Base-by-base conservation (phyloP, 2,888 invertebrate species). In the Hypolimnas misippus region DNA sequence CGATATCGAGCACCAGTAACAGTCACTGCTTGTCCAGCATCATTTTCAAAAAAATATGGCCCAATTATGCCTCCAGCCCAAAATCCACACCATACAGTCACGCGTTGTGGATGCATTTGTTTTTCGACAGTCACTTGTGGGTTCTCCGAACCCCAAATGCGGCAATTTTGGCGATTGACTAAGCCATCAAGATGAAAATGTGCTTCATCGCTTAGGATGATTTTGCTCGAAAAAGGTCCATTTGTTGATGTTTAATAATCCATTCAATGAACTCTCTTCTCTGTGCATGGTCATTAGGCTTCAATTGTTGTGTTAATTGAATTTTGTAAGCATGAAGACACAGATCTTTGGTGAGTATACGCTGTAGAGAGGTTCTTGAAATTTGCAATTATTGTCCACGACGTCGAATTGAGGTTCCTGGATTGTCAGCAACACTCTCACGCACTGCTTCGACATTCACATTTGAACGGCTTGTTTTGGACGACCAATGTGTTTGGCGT, bases 11-110 rank as follows among this genome's bases (percentile, higher is more conserved):
- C 70, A 50, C 69, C 70, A 58, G 67, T 74, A 54, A 77, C 73
- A 14, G 76, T 73, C 29, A 76, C 57, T 31, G 64, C 56, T 10
- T 67, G 12, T 44, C 73, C 75, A 67, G 14, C 71, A 4, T 73
- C 73, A 62, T 81, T 70, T 75, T 77, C 69, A 57, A 77, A 77
- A 66, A 77, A 77, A 64, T 71, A 77, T 44, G 80, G 82, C 14
- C 76, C 77, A 59, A 83, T 81, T 60, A 82, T 66, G 54, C 78
- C 78, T 35, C 74, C 76, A 67, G 71, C 68, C 74, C 74, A 79
- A 66, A 84, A 78, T 66, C 75, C 78, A 71, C 82, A 75, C 76
- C 82, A 66, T 57, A 66, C 65, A 55, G 63, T 62, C 19, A 59
- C 65, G 40, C 60, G 44, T 63, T 65, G 62, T 33, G 61, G 65